Base-by-base conservation (phyloP, 2,113 vertebrate species). In the Dinomys branickii region DNA sequence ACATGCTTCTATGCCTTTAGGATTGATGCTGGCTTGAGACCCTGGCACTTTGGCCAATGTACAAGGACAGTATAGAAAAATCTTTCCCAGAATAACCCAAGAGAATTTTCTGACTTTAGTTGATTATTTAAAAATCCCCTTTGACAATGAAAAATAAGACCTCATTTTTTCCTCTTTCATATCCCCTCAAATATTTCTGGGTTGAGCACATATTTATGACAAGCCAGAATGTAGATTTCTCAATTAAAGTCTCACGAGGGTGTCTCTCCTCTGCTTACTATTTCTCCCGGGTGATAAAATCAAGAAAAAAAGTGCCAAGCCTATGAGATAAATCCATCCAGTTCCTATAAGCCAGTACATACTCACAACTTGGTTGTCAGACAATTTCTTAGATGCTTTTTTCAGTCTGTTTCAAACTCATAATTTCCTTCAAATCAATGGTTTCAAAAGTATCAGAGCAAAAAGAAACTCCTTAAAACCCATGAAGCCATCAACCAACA, bases 91-190 rank as follows among this genome's bases (percentile, higher is more conserved):
- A 67, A 33, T 9, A 90, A 8, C 54, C n/a, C 28, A 77, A 44
- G 63, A 92, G 30, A 93, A 35, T 87, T 95, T 95, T 89, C 24
- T 88, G 52, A 47, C 35, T 88, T 92, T 73, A 41, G 38, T 41
- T 94, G 14, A 88, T 94, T 26, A 88, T 82, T 95, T 90, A 20
- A 26, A 96, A 94, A 54, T 88, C 83, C 38, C 17, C 26, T 38
- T 22, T 93, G 63, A 83, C 38, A 90, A 56, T 58, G 88, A 92
- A 96, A 83, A 20, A 30, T 69, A 94, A 88, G 11, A 22, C 61
- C 47, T 85, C 13, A 80, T 67, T 56, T 90, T 88, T 59, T 69
- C 56, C 24, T 88, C 24, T 85, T 88, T 96, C 59, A 16, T 86
- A 67, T 59, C 56, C 13, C 16, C 8, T 83, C 12, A 82, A 54